Evolutionary conservation across 2,888 invertebrate species (phyloP).

Genomic region (Anarsia innoxiella): DNA sequence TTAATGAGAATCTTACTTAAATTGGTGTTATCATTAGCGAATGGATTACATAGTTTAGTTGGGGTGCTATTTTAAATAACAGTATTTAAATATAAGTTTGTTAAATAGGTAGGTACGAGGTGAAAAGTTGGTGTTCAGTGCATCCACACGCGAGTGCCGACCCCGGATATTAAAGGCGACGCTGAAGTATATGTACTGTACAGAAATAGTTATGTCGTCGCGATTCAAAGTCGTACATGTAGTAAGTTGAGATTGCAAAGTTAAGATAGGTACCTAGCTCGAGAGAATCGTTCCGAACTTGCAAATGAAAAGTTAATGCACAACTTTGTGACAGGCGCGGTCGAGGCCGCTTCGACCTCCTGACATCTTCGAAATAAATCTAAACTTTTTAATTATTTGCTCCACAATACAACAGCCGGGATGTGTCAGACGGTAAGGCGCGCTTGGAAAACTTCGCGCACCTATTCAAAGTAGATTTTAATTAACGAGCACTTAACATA

Average conservation of each 20-base stretch:
- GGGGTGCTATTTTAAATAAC: no score
- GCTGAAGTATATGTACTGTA: no score
- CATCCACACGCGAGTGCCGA: no score
- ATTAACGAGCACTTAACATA: no score
- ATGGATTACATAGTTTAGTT: no score
- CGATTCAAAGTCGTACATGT: not conserved
- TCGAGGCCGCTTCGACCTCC: slow-evolving; percentile 31
- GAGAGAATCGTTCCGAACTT: slow-evolving; percentile 49
- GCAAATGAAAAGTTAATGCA: slow-evolving; percentile 68
- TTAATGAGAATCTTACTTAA: slow-evolving; percentile 4
- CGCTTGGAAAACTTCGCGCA: not conserved
- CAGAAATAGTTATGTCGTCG: no score
- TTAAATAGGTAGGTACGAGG: no score
- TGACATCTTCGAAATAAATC: slow-evolving; percentile 42
- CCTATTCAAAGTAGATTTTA: not conserved
- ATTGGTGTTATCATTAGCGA: no score
- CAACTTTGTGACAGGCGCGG: slow-evolving; percentile 57
- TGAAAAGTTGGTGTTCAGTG: no score
- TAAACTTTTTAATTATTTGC: slow-evolving; percentile 58
- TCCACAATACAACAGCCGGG: not conserved
- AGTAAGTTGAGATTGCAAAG: slow-evolving; percentile 36
- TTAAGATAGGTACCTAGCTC: slow-evolving; percentile 43
- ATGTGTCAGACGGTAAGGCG: not conserved
- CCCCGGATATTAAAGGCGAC: no score
- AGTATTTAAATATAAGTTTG: no score